Evolutionary conservation across 35 echinoderm and acorn worm species (phyloP).

Genomic region (Hemicentrotus pulcherrimus): DNA sequence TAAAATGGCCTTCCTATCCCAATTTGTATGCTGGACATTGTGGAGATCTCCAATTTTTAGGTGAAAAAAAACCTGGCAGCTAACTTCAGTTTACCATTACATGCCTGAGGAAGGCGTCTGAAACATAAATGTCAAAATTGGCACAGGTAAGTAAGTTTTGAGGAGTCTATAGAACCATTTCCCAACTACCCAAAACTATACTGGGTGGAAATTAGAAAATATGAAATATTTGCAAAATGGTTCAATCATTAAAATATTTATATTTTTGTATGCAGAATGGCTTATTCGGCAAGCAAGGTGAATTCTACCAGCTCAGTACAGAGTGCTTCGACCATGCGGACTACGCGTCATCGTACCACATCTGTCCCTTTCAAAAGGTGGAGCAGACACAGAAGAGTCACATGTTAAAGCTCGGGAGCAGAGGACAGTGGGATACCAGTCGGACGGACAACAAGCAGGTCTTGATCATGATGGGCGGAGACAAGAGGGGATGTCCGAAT

Average conservation of each 20-base stretch:
- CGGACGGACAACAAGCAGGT: conserved; percentile 32
- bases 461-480: conserved; percentile 61
- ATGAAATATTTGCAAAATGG: background rate
- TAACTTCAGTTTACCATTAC: too few species aligned
- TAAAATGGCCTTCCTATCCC: too few species aligned
- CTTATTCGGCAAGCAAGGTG: conserved; percentile 60
- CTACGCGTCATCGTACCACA: conserved; percentile 42
- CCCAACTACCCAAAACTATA: too few species aligned
- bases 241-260: background rate
- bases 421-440: conserved; percentile 32
- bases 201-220: background rate
- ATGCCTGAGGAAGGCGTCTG: too few species aligned
- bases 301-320: conserved; percentile 65
- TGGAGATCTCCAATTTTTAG: too few species aligned
- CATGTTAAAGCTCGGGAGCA: conserved; percentile 49
- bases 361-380: conserved; percentile 62
- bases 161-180: too few species aligned
- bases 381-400: conserved; percentile 62
- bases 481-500: conserved; percentile 52
- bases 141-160: too few species aligned
- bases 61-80: too few species aligned
- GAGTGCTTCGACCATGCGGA: conserved; percentile 55
- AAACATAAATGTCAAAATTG: too few species aligned
- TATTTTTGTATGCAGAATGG: background rate
- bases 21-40: too few species aligned